These are phyloP conservation scores for Asobara japonica DNA, from an alignment of 1,140 invertebrate species.

Conservation along the genomic window DNA sequence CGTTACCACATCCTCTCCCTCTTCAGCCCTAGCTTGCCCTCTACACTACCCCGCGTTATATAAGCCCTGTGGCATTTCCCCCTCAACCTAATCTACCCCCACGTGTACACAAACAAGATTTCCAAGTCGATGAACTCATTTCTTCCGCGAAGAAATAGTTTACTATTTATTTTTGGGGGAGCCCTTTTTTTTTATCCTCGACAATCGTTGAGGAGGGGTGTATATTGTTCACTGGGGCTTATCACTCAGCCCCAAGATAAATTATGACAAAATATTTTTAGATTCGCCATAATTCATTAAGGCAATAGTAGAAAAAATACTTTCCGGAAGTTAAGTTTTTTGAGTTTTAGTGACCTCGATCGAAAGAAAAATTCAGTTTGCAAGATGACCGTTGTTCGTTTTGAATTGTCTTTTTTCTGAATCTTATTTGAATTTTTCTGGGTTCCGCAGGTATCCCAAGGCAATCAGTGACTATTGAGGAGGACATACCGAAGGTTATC, in stretches of 20 bases:
- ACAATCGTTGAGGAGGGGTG: too few relatives aligned
- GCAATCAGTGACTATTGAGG: conserved; percentile 36
- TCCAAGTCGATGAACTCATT: background rate
- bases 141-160: background rate
- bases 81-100: background rate
- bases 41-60: background rate
- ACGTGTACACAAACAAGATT: background rate
- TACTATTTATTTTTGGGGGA: background rate
- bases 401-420: background rate
- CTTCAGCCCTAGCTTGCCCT: background rate
- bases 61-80: conserved; percentile 20
- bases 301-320: too few relatives aligned
- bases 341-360: too few relatives aligned
- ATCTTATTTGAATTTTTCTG: conserved; percentile 3
- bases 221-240: too few relatives aligned
- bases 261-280: too few relatives aligned
- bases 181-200: too few relatives aligned
- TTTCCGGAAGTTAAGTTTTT: too few relatives aligned
- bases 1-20: conserved; percentile 8
- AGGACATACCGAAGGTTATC: conserved; percentile 62
- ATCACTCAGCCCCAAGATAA: too few relatives aligned
- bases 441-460: conserved; percentile 37
- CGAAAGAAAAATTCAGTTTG: too few relatives aligned
- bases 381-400: background rate
- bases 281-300: too few relatives aligned